phyloP scores from a whole-genome alignment of 1,140 invertebrate species.

The Papilio dardanus region DNA sequence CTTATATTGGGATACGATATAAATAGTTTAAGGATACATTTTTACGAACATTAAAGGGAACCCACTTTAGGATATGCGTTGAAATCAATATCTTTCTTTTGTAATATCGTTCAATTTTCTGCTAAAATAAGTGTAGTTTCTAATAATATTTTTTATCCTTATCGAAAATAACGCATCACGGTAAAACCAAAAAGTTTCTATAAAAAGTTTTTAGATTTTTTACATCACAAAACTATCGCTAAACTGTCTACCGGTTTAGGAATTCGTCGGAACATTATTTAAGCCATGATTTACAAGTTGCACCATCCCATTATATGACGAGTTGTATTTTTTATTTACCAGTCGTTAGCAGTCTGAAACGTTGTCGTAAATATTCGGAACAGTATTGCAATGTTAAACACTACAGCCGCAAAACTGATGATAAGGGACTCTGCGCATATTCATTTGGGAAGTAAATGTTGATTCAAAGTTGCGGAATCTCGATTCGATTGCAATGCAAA shows the following conservation, averaged over 20 bases:
- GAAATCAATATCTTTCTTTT: neutral
- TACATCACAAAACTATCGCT: too few relatives aligned
- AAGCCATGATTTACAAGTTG: neutral
- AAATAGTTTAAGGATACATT: conserved; percentile 21
- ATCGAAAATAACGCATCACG: too few relatives aligned
- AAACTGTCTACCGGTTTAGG: neutral
- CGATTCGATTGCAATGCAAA: conserved; percentile 34
- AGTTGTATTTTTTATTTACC: conserved; percentile 1
- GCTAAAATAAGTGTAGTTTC: too few relatives aligned
- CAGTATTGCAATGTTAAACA: conserved; percentile 9
- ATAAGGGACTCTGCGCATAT: conserved; percentile 22
- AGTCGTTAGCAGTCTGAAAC: conserved; percentile 1
- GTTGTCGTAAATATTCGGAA: conserved; percentile 13
- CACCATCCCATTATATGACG: neutral
- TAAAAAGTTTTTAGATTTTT: too few relatives aligned
- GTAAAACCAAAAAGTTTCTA: too few relatives aligned
- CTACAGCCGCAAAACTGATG: conserved; percentile 24
- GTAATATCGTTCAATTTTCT: neutral
- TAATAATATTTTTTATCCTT: too few relatives aligned
- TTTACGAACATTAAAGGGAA: conserved; percentile 19
- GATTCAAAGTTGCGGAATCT: conserved; percentile 31
- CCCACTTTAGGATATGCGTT: neutral
- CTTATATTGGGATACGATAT: conserved; percentile 16
- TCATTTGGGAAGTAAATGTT: conserved; percentile 35
- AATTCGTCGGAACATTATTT: neutral